Conservation (phyloP, 1,140 invertebrate species). For the Oscheius sp. region DNA sequence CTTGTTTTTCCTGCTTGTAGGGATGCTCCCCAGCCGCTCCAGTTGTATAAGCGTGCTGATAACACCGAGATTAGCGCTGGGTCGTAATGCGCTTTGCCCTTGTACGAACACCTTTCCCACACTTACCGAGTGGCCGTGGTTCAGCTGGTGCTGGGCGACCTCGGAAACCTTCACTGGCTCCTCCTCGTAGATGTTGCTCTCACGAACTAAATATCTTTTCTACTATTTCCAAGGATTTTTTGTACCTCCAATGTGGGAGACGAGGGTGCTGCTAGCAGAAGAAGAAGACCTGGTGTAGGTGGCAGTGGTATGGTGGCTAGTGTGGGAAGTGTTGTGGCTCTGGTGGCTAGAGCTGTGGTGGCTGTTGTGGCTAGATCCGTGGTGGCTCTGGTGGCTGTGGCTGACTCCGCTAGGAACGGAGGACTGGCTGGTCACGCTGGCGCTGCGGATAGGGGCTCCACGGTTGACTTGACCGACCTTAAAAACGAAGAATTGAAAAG, state of each 20-base stretch:
- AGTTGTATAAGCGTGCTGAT: too few relatives aligned
- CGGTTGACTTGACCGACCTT: background rate
- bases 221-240: background rate
- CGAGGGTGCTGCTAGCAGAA: background rate
- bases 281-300: background rate
- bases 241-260: too few relatives aligned
- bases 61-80: too few relatives aligned
- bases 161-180: conserved; percentile 17
- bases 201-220: background rate
- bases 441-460: background rate
- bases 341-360: background rate
- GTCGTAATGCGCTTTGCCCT: background rate
- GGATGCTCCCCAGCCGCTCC: too few relatives aligned
- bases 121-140: conserved; percentile 12
- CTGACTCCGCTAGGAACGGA: background rate
- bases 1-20: too few relatives aligned
- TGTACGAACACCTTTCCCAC: background rate
- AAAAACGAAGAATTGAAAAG: background rate
- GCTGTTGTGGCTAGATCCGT: background rate
- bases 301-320: background rate
- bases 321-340: background rate
- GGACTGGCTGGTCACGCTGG: background rate
- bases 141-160: conserved; percentile 6
- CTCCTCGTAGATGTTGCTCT: conserved; percentile 32
- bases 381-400: background rate